Percentiles rank a stretch among this genome's conserved stretches.
phyloP scores from a whole-genome alignment of 2,888 invertebrate genomes.

The Cenopis cana region DNA sequence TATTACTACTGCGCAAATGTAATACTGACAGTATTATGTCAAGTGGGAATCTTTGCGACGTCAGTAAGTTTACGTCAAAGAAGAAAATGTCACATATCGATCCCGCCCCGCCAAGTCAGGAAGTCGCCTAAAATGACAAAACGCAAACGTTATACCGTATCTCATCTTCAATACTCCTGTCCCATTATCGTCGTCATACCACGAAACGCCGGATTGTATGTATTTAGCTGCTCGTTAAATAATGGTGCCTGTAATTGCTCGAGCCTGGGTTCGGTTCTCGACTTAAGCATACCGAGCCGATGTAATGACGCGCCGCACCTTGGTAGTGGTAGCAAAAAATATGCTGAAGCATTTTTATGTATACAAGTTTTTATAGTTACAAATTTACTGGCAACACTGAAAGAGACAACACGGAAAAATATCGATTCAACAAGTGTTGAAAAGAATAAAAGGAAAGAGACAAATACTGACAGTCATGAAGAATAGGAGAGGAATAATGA shows the following conservation, averaged over 20 bases:
- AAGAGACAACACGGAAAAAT: no score
- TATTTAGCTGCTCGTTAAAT: conserved; percentile 29
- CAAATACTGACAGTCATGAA: no score
- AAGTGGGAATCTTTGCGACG: no score
- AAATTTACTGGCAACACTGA: not conserved
- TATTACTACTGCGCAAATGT: no score
- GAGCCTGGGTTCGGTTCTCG: conserved; percentile 27
- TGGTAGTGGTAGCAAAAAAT: conserved; percentile 23
- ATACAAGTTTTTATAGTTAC: not conserved
- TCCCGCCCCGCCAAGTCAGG: no score
- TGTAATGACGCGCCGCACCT: conserved; percentile 28
- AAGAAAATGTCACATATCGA: no score
- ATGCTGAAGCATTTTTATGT: not conserved
- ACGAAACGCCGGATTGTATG: conserved; percentile 25
- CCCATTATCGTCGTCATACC: conserved; percentile 22
- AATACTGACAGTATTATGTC: no score
- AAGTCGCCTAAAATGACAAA: not conserved
- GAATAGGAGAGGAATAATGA: no score
- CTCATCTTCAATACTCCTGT: not conserved
- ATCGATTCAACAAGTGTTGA: no score
- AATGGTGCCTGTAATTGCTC: conserved; percentile 22
- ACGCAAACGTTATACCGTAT: not conserved
- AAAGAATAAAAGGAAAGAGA: no score
- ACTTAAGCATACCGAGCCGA: conserved; percentile 17
- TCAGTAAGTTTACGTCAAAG: no score